Evolutionary conservation across 2,888 invertebrate species (phyloP), one percentile per base, ranked within the genome.

Genomic region (Dione juno): DNA sequence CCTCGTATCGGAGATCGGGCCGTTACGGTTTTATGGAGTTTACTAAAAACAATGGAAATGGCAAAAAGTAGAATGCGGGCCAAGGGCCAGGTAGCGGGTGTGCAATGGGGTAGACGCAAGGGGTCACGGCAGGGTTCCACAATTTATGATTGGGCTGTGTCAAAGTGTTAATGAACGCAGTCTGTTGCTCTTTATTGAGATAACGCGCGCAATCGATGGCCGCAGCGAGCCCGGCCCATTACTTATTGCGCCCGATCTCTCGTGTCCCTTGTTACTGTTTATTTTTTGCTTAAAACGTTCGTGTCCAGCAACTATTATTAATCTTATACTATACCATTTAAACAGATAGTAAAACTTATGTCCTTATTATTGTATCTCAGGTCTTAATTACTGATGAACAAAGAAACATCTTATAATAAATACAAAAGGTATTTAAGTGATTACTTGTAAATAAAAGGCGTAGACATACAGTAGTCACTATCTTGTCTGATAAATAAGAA

Each of bases 101-200:
- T 80, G 84, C 80, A 81, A 80, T 76, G 84, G 86, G 87, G 87
- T 83, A 86, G 86, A 82, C 87, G 89, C 88, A 87, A 86, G 61
- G 89, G 89, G 89, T 80, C 91, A 85, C 92, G 84, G 82, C 89
- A 87, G 92, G 92, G 90, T 83, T 87, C 89, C 90, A 87, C 86
- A 90, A 92, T 93, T 93, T 92, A 93, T 91, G 92, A 92, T 91
- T 88, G 84, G 88, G 84, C 86, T 88, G 88, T 89, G 92, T 91
- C 92, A 92, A 88, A 89, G 90, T 89, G 89, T 89, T 93, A 92
- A 93, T 92, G 92, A 92, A 92, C 89, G 88, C 90, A 88, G 90
- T 90, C 88, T 85, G 90, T 89, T 90, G 89, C 86, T 89, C 91
- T 92, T 92, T 92, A 92, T 93, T 92, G 91, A 93, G 92, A 92